phyloP scores from a whole-genome alignment of 2,113 vertebrate genomes.

The Pholis gunnellus region DNA sequence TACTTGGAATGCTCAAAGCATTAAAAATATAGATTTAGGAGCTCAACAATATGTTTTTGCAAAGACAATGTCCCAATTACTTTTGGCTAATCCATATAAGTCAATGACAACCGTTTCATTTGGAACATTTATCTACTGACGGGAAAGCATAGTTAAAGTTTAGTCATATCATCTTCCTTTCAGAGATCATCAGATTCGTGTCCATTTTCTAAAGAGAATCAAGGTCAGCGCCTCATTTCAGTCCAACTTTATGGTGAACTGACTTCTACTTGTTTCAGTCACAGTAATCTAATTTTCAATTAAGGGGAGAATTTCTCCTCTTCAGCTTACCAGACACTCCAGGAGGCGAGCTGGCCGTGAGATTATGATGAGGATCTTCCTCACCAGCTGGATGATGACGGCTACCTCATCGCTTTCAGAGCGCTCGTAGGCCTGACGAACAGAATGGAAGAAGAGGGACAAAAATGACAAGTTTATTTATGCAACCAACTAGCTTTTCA shows the following conservation, averaged over 20 bases:
- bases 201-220: not conserved
- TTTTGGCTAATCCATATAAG: not conserved
- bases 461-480: slow-evolving; percentile 21
- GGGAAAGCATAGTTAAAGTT: not conserved
- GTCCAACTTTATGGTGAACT: not conserved
- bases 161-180: not conserved
- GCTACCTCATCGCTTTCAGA: slow-evolving; percentile 95
- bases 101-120: not conserved
- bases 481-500: not conserved
- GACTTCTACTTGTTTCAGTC: not conserved
- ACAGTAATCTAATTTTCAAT: slow-evolving; percentile 43
- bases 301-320: slow-evolving; percentile 27
- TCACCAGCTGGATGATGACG: slow-evolving; percentile 90
- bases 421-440: slow-evolving; percentile 90
- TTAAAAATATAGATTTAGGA: not conserved
- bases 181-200: not conserved
- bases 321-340: slow-evolving; percentile 91
- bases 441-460: not conserved
- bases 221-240: slow-evolving; percentile 23
- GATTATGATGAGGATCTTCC: slow-evolving; percentile 96
- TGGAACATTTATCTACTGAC: not conserved
- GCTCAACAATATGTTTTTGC: not conserved
- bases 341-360: slow-evolving; percentile 94
- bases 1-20: not conserved
- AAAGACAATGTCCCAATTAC: not conserved